Conservation (phyloP, 35 echinoderm and acorn worm genomes). For the Ophiothrix spiculata region DNA sequence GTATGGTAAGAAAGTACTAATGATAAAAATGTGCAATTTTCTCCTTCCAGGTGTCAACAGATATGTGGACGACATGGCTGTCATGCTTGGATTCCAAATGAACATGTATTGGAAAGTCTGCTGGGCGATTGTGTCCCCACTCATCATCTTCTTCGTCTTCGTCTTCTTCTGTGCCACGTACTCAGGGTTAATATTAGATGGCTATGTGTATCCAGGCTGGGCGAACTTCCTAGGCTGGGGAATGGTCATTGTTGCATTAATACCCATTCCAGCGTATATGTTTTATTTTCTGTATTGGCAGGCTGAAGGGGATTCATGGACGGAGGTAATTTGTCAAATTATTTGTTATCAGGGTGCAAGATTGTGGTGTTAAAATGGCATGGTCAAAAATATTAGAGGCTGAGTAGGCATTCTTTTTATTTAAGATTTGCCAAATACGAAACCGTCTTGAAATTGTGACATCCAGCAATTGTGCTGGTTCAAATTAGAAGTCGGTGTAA, state of each 20-base stretch:
- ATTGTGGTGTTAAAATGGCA: too few species aligned
- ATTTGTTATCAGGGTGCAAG: too few species aligned
- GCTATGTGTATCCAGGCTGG: neutral
- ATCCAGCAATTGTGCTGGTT: too few species aligned
- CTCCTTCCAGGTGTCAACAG: slow-evolving; percentile 20
- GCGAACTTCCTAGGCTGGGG: neutral
- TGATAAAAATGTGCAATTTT: too few species aligned
- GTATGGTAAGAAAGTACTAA: too few species aligned
- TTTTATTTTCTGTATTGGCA: neutral
- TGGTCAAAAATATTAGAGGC: too few species aligned
- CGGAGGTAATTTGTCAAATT: neutral
- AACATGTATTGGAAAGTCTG: slow-evolving; percentile 47
- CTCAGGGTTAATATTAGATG: neutral
- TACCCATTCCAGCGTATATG: neutral
- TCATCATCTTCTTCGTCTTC: neutral
- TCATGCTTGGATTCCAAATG: slow-evolving; percentile 25
- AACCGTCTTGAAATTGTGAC: too few species aligned
- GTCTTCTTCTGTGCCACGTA: neutral
- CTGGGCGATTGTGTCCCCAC: slow-evolving; percentile 18
- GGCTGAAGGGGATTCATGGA: neutral
- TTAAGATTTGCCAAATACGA: too few species aligned
- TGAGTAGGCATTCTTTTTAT: too few species aligned
- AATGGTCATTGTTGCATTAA: neutral
- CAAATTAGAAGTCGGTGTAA: too few species aligned
- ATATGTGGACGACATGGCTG: slow-evolving; percentile 22